Conservation (phyloP, 2,797 vertebrate genomes). For the Naso thynnoides region DNA sequence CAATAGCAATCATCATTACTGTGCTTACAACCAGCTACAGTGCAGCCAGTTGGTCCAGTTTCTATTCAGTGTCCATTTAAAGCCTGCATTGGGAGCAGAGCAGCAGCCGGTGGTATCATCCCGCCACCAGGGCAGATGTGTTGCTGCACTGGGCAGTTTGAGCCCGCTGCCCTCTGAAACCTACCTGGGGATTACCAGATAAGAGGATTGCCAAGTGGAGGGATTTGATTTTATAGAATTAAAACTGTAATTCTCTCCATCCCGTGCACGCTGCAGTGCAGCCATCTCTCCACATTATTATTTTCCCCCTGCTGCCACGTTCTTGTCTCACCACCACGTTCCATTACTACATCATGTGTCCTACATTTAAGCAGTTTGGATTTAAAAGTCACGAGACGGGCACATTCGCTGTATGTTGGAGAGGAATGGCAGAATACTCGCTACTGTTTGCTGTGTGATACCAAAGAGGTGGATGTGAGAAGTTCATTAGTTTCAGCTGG, state of each 20-base stretch:
- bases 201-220: conserved; percentile 80
- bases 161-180: conserved; percentile 73
- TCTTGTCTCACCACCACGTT: conserved; percentile 21
- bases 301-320: neutral
- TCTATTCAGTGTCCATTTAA: conserved; percentile 32
- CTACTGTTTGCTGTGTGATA: neutral
- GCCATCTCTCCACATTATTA: conserved; percentile 49
- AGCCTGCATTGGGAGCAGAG: conserved; percentile 41
- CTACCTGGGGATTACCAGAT: conserved; percentile 80
- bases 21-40: neutral
- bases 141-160: conserved; percentile 62
- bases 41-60: conserved; percentile 19
- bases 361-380: conserved; percentile 38
- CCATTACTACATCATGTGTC: conserved; percentile 28
- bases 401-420: neutral
- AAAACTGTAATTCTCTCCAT: conserved; percentile 79
- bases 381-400: conserved; percentile 30
- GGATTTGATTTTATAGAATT: conserved; percentile 83
- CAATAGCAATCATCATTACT: neutral
- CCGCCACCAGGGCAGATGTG: conserved; percentile 71
- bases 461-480: neutral
- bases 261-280: conserved; percentile 24
- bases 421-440: neutral
- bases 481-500: neutral
- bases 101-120: conserved; percentile 43